Conservation (phyloP, 2,113 vertebrate species). For the Dendrocopos noguchii region DNA sequence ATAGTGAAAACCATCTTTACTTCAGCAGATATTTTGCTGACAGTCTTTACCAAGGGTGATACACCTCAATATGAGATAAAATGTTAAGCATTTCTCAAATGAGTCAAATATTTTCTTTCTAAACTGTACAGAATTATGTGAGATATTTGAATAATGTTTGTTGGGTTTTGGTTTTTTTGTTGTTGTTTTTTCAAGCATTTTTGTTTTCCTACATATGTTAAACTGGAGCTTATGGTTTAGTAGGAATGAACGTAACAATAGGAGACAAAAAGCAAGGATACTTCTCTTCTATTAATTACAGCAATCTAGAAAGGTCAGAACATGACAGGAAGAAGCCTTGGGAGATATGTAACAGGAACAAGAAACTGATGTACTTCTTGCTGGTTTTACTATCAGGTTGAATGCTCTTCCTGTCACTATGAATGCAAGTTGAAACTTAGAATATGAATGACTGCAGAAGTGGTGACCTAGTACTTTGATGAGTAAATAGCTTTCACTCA, state of each 20-base stretch:
- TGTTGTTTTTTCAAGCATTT: not conserved
- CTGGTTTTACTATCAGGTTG: not conserved
- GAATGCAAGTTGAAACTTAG: not conserved
- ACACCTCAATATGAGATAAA: not conserved
- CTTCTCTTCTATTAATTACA: not conserved
- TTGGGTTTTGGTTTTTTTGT: not conserved
- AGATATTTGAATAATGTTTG: not conserved
- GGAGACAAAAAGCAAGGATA: not conserved
- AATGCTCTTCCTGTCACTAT: not conserved
- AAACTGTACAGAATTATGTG: not conserved
- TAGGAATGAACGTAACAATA: not conserved
- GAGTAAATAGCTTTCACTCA: not conserved
- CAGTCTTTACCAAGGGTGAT: not conserved
- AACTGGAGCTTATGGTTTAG: not conserved
- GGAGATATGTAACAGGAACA: not conserved
- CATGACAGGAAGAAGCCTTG: not conserved
- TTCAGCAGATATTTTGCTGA: not conserved
- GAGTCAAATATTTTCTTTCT: not conserved
- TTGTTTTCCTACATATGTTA: not conserved
- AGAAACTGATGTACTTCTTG: not conserved
- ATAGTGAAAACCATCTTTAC: not conserved
- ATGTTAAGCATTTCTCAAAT: not conserved
- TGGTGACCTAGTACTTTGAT: not conserved
- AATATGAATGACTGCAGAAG: not conserved
- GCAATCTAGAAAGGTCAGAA: not conserved